Conservation (phyloP, 2,888 invertebrate species). For the Rotaria macrura region DNA sequence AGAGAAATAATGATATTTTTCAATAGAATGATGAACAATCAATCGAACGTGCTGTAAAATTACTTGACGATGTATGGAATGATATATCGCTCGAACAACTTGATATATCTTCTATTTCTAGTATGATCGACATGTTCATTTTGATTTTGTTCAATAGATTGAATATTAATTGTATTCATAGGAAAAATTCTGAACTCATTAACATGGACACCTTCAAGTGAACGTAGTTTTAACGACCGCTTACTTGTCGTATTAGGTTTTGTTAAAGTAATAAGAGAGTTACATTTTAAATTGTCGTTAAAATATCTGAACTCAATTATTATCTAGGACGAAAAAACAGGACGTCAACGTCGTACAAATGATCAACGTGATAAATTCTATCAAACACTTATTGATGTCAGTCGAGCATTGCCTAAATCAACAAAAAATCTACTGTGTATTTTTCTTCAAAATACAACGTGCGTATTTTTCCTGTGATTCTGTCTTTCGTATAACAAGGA, state of each 20-base stretch:
- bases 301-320: too few relatives aligned
- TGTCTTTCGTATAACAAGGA: neutral
- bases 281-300: neutral
- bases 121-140: neutral
- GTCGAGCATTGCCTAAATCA: neutral
- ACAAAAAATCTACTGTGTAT: neutral
- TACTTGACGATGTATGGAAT: neutral
- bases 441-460: neutral
- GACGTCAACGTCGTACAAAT: neutral
- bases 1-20: neutral
- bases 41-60: neutral
- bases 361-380: neutral
- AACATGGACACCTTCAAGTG: neutral
- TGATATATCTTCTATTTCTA: neutral
- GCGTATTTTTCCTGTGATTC: neutral
- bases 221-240: neutral
- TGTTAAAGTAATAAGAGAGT: neutral
- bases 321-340: neutral
- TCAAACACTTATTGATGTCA: neutral
- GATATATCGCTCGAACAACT: neutral
- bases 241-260: neutral
- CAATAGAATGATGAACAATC: slow-evolving; percentile 9
- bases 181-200: neutral
- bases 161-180: neutral
- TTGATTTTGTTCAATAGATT: neutral